Conservation (phyloP, 1,140 invertebrate species). For the Drosophila pseudoobscura region DNA sequence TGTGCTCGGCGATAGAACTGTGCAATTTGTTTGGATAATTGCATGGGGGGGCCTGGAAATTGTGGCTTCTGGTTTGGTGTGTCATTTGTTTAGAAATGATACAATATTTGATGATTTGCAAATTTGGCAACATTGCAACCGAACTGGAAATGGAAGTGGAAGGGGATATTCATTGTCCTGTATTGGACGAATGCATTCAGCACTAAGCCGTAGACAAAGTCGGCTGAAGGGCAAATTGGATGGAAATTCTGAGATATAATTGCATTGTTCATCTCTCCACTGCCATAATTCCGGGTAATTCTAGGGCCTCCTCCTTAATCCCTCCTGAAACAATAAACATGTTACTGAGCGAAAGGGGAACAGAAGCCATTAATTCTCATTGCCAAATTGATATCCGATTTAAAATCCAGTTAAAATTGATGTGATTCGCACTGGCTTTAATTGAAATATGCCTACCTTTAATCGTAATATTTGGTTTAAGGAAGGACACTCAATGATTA, state of each 20-base stretch:
- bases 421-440: not conserved
- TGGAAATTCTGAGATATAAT: constrained; percentile 59
- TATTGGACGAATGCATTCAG: constrained; percentile 28
- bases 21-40: constrained; percentile 51
- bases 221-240: constrained; percentile 55
- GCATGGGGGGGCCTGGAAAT: constrained; percentile 47
- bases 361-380: constrained; percentile 32
- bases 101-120: constrained; percentile 58
- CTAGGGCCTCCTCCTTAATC: constrained; percentile 21
- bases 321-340: constrained; percentile 45
- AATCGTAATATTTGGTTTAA: no score
- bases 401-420: constrained; percentile 15
- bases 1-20: not conserved
- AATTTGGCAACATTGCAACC: constrained; percentile 47
- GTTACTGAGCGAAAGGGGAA: no score
- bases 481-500: no score
- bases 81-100: constrained; percentile 75
- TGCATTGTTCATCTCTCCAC: constrained; percentile 40
- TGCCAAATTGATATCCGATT: constrained; percentile 47
- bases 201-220: constrained; percentile 19
- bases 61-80: constrained; percentile 46
- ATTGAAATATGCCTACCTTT: no score
- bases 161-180: constrained; percentile 42
- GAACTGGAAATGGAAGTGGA: constrained; percentile 34
- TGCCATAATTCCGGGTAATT: constrained; percentile 2